Evolutionary conservation across 2,113 vertebrate genomes (phyloP), one percentile per base, ranked within the genome.

Genomic region (Coregonus clupeaformis): DNA sequence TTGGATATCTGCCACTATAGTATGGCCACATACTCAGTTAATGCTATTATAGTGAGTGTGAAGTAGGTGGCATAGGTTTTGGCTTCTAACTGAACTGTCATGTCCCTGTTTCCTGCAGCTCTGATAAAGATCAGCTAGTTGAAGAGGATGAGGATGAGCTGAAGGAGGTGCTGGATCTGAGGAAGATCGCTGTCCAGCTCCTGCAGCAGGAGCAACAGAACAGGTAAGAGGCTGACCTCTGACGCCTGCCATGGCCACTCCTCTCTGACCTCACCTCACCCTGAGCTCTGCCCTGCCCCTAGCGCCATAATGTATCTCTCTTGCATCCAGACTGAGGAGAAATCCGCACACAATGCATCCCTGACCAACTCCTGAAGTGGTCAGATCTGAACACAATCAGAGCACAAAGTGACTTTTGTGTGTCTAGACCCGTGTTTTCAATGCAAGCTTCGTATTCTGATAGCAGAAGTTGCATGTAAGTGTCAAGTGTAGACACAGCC

Each of bases 151-250:
- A 97, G 20, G 95, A 97, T 77, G 95, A 97, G 73, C 90, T 98
- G 82, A 98, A 97, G 86, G 97, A 98, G 88, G 97, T 98, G 74
- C 92, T 96, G 82, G 97, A 98, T 83, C 88, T 99, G 86, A 96
- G 96, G 89, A 98, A 97, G 93, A 97, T 99, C 76, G 97, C 96
- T 2, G 94, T 95, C 73, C 96, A 99, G 77, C 94, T 99, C 70
- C 75, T 98, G 79, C 96, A 98, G 83, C 97, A 98, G 86, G 97
- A 98, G 74, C 95, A 97, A 80, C 98, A 98, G 86, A 97, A 95
- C 90, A 95, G 97, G 97, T 98, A 90, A 22, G 22, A 24, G 13
- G 52, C 25, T 25, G 42, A n/a, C 16, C 55, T 32, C 45, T 14
- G 66, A 42, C 30, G 18, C 36, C n/a, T 22, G 11, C 20, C 27